Evolutionary conservation across 2,113 vertebrate genomes (phyloP).

Genomic region (Elachura formosa): DNA sequence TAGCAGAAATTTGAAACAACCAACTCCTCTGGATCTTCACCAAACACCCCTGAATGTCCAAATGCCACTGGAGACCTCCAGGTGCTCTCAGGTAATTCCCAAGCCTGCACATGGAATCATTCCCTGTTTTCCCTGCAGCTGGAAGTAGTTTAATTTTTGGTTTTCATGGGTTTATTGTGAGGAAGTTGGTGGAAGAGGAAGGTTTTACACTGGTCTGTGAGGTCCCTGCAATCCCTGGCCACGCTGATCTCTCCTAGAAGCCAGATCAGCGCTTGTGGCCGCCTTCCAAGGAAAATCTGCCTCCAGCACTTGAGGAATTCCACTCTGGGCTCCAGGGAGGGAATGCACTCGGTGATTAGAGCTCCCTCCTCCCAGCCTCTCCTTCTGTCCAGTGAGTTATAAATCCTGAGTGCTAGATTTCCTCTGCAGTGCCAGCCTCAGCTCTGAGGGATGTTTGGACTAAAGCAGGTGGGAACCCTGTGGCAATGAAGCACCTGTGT

Average conservation of each 20-base stretch:
- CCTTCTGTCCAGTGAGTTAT: background rate
- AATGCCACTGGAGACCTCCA: background rate
- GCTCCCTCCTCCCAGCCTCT: background rate
- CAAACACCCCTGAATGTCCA: background rate
- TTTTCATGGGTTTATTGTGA: background rate
- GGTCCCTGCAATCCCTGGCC: background rate
- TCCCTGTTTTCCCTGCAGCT: background rate
- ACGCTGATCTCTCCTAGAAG: background rate
- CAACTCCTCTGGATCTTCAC: background rate
- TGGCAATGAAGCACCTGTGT: rapidly evolving
- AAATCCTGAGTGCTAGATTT: background rate
- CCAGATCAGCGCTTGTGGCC: background rate
- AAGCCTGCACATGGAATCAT: background rate
- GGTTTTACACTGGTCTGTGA: background rate
- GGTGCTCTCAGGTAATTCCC: background rate
- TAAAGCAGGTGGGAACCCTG: background rate
- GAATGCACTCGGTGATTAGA: background rate
- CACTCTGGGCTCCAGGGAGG: background rate
- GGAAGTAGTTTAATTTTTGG: background rate
- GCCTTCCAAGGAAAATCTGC: background rate
- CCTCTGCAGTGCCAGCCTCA: background rate
- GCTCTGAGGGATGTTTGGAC: background rate
- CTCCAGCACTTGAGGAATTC: conserved; percentile 31
- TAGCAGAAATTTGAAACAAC: background rate
- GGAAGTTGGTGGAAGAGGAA: background rate